Evolutionary conservation across 2,888 invertebrate genomes (phyloP), one percentile per base, ranked within the genome.

Genomic region (Bhutanitis thaidina): DNA sequence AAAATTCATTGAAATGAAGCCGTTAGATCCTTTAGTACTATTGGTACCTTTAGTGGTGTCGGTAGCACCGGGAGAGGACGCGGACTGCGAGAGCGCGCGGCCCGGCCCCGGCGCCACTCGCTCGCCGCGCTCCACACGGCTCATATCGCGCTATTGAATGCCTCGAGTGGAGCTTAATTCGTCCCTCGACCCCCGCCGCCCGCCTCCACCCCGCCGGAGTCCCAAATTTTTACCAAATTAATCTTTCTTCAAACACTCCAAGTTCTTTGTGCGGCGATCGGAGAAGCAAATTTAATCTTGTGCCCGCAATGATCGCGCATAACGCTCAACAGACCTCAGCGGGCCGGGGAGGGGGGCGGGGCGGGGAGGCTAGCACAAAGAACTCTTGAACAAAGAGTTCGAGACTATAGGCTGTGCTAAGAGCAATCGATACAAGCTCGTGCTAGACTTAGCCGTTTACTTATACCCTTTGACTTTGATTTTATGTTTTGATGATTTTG

Each of bases 201-300:
- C 39, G 25, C 32, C 9, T 13, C n/a, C 13, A 13, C 27, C 9
- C 12, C 52, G 36, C 45, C 55, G 57, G 37, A 53, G 43, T 53
- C 60, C 68, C 72, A 60, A 80, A 77, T 74, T 80, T 84, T 80
- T 74, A 52, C 77, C 72, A 81, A 83, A 87, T 85, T 84, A 87
- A 87, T 87, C 86, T 82, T 74, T 77, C 74, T 74, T 74, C 82
- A 86, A 87, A 87, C 86, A 87, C 84, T 85, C 56, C 53, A 60
- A 59, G 68, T 67, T 74, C 77, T 80, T 81, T 80, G 77, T 73
- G 62, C 66, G 69, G 62, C 67, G 70, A 65, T 64, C 64, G 73
- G 50, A 67, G 71, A 58, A 71, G 68, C 66, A 74, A 77, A 79
- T 77, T 80, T 78, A 79, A 80, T 81, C 78, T 76, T 69, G 64